These are phyloP conservation scores for Theristus sp. DNA, from an alignment of 2,888 invertebrate genomes.

Conservation along the genomic window DNA sequence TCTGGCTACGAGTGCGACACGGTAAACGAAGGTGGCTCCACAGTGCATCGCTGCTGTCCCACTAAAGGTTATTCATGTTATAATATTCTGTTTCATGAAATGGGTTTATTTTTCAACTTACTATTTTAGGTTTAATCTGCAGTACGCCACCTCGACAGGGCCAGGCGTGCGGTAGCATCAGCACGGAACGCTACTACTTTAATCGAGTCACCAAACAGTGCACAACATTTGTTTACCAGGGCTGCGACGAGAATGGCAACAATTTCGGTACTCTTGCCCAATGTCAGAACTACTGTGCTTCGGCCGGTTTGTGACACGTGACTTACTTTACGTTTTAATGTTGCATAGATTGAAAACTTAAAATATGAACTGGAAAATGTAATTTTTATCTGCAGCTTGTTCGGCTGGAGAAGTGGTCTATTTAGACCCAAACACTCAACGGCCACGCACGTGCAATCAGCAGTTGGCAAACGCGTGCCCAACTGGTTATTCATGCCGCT, in stretches of 20 bases:
- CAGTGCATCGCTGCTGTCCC: conserved; percentile 22
- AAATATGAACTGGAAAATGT: too few species aligned
- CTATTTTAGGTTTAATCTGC: conserved; percentile 19
- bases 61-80: conserved; percentile 10
- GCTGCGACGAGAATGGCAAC: conserved; percentile 21
- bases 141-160: conserved; percentile 26
- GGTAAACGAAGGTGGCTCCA: conserved; percentile 18
- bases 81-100: not conserved
- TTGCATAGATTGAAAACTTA: not conserved
- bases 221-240: conserved; percentile 25
- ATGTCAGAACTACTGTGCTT: conserved; percentile 26
- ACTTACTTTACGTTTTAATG: not conserved
- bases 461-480: conserved; percentile 24
- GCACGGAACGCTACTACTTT: conserved; percentile 22
- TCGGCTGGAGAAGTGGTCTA: conserved; percentile 21
- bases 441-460: conserved; percentile 23
- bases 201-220: conserved; percentile 23
- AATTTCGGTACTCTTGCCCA: conserved; percentile 24
- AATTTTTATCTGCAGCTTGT: too few species aligned
- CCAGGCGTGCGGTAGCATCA: conserved; percentile 20
- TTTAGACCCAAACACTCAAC: conserved; percentile 18
- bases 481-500: conserved; percentile 21
- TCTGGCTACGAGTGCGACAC: conserved; percentile 24
- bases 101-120: too few species aligned
- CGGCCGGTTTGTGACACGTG: conserved; percentile 11